Conservation (phyloP, 2,113 vertebrate genomes). For the Vulpes lagopus region DNA sequence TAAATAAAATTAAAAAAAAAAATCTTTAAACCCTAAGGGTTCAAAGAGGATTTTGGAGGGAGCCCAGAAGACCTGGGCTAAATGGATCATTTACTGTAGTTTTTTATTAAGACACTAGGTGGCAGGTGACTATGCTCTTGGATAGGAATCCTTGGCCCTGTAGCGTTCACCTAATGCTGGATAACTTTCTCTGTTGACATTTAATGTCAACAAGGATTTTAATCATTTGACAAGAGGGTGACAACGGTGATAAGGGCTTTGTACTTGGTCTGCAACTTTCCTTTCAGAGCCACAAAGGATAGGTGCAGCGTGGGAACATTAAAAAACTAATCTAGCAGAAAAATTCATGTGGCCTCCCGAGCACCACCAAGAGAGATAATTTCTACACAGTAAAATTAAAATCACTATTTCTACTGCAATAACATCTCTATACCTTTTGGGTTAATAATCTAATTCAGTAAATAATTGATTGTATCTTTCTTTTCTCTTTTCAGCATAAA, state of each 20-base stretch:
- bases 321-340: constrained; percentile 24
- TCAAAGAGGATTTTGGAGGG: not conserved
- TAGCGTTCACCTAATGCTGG: not conserved
- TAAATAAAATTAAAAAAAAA: no score
- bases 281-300: constrained; percentile 59
- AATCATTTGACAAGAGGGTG: constrained; percentile 29
- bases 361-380: not conserved
- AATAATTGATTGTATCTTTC: constrained; percentile 63
- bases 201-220: constrained; percentile 35
- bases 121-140: constrained; percentile 50
- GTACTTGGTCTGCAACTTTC: constrained; percentile 27
- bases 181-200: constrained; percentile 32
- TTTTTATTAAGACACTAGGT: constrained; percentile 66
- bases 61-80: not conserved
- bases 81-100: not conserved
- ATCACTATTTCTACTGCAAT: not conserved
- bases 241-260: constrained; percentile 24
- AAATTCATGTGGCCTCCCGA: constrained; percentile 31
- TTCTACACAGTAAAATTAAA: constrained; percentile 35
- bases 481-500: constrained; percentile 53
- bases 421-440: not conserved
- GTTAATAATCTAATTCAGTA: constrained; percentile 60
- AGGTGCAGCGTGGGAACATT: constrained; percentile 12
- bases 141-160: not conserved
- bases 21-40: not conserved